Evolutionary conservation across 2,797 vertebrate genomes (phyloP).

Genomic region (Danio tinwini): DNA sequence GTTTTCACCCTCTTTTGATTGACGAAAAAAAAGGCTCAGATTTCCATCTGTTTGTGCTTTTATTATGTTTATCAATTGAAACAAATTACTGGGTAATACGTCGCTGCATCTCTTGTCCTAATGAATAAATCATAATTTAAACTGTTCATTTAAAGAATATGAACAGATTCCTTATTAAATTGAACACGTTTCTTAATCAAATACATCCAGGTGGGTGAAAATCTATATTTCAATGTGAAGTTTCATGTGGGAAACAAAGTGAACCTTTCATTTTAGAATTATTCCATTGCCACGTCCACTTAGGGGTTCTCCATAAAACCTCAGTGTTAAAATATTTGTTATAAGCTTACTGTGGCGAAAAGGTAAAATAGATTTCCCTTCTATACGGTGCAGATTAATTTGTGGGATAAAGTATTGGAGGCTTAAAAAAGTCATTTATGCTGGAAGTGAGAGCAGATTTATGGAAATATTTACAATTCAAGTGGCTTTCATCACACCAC

Average conservation of each 20-base stretch:
- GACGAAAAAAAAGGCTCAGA: no score
- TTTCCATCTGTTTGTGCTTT: no score
- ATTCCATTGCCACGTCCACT: neutral
- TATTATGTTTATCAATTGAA: no score
- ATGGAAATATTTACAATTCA: slow-evolving; percentile 45
- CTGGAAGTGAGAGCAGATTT: slow-evolving; percentile 43
- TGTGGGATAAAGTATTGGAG: neutral
- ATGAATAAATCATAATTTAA: no score
- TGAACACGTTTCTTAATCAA: no score
- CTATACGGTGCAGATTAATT: neutral
- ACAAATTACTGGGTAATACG: no score
- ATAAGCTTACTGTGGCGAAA: neutral
- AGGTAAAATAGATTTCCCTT: neutral
- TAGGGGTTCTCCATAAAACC: neutral
- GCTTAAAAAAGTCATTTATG: slow-evolving; percentile 34
- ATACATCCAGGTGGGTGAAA: no score
- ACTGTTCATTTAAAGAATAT: no score
- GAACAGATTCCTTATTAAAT: no score
- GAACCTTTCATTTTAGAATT: neutral
- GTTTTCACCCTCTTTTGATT: no score
- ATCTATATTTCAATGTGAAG: no score
- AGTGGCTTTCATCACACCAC: slow-evolving; percentile 40
- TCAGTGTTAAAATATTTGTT: neutral
- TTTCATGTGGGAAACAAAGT: slow-evolving; percentile 1
- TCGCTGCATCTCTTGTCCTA: no score